Percentiles rank a stretch among this genome's conserved stretches.
phyloP scores from a whole-genome alignment of 2,888 invertebrate species.

The Schizotus pectinicornis region DNA sequence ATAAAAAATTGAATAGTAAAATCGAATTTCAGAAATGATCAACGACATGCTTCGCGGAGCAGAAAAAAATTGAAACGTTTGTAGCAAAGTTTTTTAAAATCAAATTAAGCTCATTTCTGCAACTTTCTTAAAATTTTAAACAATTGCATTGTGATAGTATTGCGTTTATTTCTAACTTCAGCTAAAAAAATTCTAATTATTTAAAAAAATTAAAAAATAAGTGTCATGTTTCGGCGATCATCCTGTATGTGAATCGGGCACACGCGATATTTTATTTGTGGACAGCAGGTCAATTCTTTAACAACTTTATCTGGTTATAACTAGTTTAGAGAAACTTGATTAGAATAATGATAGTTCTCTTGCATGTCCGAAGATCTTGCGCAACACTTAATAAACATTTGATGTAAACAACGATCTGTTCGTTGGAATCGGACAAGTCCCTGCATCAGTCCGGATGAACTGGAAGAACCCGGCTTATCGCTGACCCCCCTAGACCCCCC shows the following conservation, averaged over 20 bases:
- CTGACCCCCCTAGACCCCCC: too few species aligned
- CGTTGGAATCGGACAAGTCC: too few species aligned
- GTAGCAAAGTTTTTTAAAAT: too few species aligned
- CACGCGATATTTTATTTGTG: constrained; percentile 20
- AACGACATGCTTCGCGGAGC: too few species aligned
- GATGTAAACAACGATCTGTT: constrained; percentile 12
- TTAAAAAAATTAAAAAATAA: neutral
- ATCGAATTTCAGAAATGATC: too few species aligned
- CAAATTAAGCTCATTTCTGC: too few species aligned
- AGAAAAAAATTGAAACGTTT: too few species aligned
- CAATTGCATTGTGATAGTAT: too few species aligned
- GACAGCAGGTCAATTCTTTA: constrained; percentile 42
- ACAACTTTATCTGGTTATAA: constrained; percentile 42
- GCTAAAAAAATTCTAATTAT: neutral
- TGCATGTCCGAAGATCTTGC: constrained; percentile 15
- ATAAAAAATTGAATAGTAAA: too few species aligned
- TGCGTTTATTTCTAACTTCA: too few species aligned
- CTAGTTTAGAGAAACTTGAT: constrained; percentile 44
- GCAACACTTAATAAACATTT: constrained; percentile 11
- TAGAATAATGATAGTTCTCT: constrained; percentile 30
- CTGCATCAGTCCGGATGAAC: neutral
- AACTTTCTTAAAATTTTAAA: too few species aligned
- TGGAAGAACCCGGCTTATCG: neutral
- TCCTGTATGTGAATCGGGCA: constrained; percentile 1
- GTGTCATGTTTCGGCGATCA: constrained; percentile 9